Base-by-base conservation (phyloP, 2,888 invertebrate genomes). In the Criorhina ranunculi region DNA sequence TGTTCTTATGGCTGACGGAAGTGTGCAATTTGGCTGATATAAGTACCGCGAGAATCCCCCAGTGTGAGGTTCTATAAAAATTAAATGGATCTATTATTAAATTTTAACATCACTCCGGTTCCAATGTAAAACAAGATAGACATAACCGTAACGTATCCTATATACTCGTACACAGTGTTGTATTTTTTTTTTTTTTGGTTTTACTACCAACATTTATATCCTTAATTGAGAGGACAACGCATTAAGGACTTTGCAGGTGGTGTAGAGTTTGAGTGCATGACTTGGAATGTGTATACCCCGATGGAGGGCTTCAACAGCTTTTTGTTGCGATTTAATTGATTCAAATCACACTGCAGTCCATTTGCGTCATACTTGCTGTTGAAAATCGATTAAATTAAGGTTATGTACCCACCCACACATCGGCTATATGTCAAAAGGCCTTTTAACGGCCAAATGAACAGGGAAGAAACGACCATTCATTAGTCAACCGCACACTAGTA, bases 361-460 rank as follows among this genome's bases (percentile, higher is more conserved):
- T 9, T 9, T 35, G 35, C 35, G 35, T 35, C 9, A 9, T 35
- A 9, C 2, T 42, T 24, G 24, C 15, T 42, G 12, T 1, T 42
- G 42, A 12, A 42, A 42, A 42, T 12, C 15, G 42, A 15, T 6
- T 11, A 11, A 12, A 42, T 9, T 42, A 42, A 4, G 12, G n/a
- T 15, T 42, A 42, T n/a, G 12, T 1, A 1, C 4, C 15, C 5
- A 5, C 42, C n/a, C n/a, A n/a, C n/a, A n/a, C n/a, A n/a, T 2
- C 9, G 35, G 9, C 1, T 66, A 59, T 51, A 82, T 66, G 82
- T 78, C 82, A 78, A 82, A 72, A 77, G 82, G 59, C 69, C 51
- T 66, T 72, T 82, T 72, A 78, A 72, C 82, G 19, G 49, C 37
- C 72, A 78, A 70, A 77, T 70, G 57, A 29, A 42, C 76, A 69